phyloP scores from a whole-genome alignment of 2,888 invertebrate species.

The Crocallis elinguaria region DNA sequence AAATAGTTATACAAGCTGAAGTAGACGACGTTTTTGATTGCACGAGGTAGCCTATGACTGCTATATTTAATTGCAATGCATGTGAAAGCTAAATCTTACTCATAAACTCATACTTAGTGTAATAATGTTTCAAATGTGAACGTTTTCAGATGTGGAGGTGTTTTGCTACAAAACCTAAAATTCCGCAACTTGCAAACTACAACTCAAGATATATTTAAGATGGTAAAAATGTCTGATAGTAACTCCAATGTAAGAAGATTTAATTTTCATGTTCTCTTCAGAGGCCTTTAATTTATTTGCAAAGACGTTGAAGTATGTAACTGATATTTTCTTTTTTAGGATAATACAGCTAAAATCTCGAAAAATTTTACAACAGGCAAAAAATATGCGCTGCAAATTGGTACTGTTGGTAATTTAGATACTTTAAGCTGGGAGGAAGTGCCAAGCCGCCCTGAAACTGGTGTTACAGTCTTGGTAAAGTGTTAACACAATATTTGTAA shows the following conservation, averaged over 20 bases:
- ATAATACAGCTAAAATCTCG: slow-evolving; percentile 51
- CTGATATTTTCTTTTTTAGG: slow-evolving; percentile 10
- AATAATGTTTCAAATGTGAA: neutral
- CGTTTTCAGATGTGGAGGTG: slow-evolving; percentile 58
- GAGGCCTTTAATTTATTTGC: no score
- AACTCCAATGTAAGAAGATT: neutral
- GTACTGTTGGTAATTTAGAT: slow-evolving; percentile 39
- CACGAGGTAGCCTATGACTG: slow-evolving; percentile 45
- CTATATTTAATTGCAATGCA: neutral
- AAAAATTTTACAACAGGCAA: slow-evolving; percentile 23
- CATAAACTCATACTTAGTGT: no score
- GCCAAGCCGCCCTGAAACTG: slow-evolving; percentile 10
- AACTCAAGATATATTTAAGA: slow-evolving; percentile 40
- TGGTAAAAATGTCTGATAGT: slow-evolving; percentile 41
- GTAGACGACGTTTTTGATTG: slow-evolving; percentile 38
- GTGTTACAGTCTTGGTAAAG: slow-evolving; percentile 32
- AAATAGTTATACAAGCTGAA: slow-evolving; percentile 39
- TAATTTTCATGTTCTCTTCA: no score
- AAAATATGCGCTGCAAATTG: slow-evolving; percentile 34
- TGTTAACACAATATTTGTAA: neutral
- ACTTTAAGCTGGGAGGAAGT: slow-evolving; percentile 47
- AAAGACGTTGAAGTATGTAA: no score
- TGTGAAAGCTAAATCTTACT: no score
- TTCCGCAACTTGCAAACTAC: slow-evolving; percentile 43
- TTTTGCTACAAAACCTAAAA: slow-evolving; percentile 48